Evolutionary conservation across 2,888 invertebrate genomes (phyloP), one percentile per base, ranked within the genome.

Genomic region (Rhyacophila evoluta): DNA sequence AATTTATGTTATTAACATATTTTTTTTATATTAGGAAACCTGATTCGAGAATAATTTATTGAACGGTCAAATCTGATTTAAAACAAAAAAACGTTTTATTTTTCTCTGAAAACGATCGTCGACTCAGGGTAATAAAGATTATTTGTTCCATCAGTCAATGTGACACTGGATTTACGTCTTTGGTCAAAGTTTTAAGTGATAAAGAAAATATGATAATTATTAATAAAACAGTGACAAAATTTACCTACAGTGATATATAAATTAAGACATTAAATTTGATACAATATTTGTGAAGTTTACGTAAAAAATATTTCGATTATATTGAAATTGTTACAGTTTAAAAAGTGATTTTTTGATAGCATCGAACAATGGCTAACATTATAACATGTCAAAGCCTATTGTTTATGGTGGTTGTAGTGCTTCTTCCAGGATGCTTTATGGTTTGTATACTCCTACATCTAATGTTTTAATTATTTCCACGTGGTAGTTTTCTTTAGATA

Each of bases 81-180:
- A 19, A 55, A 55, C 41, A 55, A 55, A 55, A 55, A 55, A 55
- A 33, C 29, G 55, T 10, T 19, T 55, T 55, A 55, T 55, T 55
- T 55, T 25, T 8, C 55, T 15, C 19, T 55, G 55, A 55, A 55
- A 55, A 25, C 55, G 55, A 19, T 25, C 55, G 19, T 19, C 55
- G 55, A 55, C 55, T 12, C 55, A 19, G 55, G 55, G 19, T 55
- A 12, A 10, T 55, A 25, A 55, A 55, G 29, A 33, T 8, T 25
- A 19, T 55, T 19, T 5, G 55, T 19, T 55, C 19, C 19, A 19
- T 55, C 55, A 55, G 55, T 55, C 55, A 10, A 55, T 55, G 15
- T 8, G 25, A 19, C 12, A 10, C 55, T 4, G 19, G 19, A 55
- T 55, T 15, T 41, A 5, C 19, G 19, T 8, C 29, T 33, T 33